These are phyloP conservation scores for Lepeophtheirus salmonis DNA, from an alignment of 1,140 invertebrate genomes.

Conservation along the genomic window DNA sequence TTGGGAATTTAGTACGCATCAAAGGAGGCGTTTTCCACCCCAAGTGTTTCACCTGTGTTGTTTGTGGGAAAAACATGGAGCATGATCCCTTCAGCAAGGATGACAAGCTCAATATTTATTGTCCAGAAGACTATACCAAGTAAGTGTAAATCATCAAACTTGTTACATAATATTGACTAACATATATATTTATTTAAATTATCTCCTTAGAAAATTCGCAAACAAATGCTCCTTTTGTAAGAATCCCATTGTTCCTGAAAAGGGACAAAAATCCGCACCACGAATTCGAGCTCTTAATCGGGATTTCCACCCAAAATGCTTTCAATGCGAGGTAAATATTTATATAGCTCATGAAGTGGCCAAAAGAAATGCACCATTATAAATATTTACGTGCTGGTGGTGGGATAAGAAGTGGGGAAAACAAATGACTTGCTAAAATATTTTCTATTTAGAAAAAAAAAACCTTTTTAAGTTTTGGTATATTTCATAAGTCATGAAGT, in stretches of 20 bases:
- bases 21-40: constrained; percentile 10
- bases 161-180: too few relatives aligned
- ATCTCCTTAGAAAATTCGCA: constrained; percentile 10
- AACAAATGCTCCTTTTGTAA: constrained; percentile 15
- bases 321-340: constrained; percentile 16
- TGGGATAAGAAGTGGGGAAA: too few relatives aligned
- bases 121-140: constrained; percentile 15
- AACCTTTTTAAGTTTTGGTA: too few relatives aligned
- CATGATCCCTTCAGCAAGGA: constrained; percentile 3
- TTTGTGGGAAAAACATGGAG: constrained; percentile 7
- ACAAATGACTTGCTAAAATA: too few relatives aligned
- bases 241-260: constrained; percentile 14
- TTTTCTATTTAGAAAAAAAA: too few relatives aligned
- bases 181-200: not conserved
- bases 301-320: constrained; percentile 18
- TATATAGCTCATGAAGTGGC: too few relatives aligned
- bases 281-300: constrained; percentile 13
- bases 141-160: too few relatives aligned
- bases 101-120: constrained; percentile 9
- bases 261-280: constrained; percentile 16
- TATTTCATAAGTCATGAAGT: too few relatives aligned
- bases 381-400: too few relatives aligned
- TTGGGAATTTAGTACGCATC: constrained; percentile 11
- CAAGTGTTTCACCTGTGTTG: constrained; percentile 12
- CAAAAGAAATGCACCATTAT: too few relatives aligned